Evolutionary conservation across 2,113 vertebrate species (phyloP), one percentile per base, ranked within the genome.

Genomic region (Urocynchramus pylzowi): DNA sequence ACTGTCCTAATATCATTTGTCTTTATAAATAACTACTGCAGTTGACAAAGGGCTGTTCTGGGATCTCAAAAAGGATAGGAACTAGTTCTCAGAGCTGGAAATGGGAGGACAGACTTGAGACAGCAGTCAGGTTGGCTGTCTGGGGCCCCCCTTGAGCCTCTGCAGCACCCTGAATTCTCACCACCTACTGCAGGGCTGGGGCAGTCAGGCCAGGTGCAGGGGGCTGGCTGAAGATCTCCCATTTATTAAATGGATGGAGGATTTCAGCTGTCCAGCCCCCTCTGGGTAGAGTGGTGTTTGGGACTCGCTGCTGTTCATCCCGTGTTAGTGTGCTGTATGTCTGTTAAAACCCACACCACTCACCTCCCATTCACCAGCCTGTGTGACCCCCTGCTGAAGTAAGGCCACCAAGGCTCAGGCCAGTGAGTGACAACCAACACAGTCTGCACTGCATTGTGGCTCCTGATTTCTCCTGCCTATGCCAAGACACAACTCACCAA

Each of bases 1-100:
- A 87, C 84, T 89, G 89, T 93, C 73, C 44, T 92, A 95, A 87
- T 33, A 81, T 89, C 5, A 81, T 92, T 92, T 84, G 39, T 89
- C 89, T 52, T 24, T 52, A 57, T 74, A 92, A 95, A 70, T 90
- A 92, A 89, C 28, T 84, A 44, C 64, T 60, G 42, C 30, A 67
- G 14, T 49, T 75, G 47, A 87, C 68, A 92, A 92, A 77, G 30
- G 59, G 33, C 47, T 78, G 24, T 87, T 95, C 68, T 10, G 1
- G 52, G 59, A 89, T 52, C 83, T 77, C 16, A 8, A 41, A 95
- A 93, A 42, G 37, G 50, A 88, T 35, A 45, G 27, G 39, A 92
- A 54, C 33, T 47, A 35, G 63, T 35, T 67, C 22, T 84, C 50
- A 67, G 59, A 78, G 59, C 30, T 78, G 86, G 64, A 84, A 94